These are phyloP conservation scores for Takifugu rubripes DNA, from an alignment of 2,797 vertebrate genomes.

Conservation along the genomic window DNA sequence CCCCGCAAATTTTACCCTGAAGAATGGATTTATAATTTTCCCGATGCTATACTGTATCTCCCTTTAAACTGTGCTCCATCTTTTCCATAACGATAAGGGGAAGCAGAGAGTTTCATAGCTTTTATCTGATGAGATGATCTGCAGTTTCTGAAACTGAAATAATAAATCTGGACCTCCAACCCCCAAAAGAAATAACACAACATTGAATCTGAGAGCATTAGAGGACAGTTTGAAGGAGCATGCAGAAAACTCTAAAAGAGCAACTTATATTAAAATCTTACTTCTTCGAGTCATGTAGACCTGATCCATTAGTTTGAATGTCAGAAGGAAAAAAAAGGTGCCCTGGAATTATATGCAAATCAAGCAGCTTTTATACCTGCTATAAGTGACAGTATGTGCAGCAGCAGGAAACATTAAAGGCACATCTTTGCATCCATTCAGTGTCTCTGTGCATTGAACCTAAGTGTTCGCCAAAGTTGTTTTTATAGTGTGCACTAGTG, in stretches of 20 bases:
- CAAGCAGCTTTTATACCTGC: constrained; percentile 56
- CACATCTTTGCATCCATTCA: constrained; percentile 40
- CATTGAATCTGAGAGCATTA: constrained; percentile 7
- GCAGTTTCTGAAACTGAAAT: constrained; percentile 41
- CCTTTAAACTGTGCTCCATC: constrained; percentile 62
- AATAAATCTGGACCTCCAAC: constrained; percentile 51
- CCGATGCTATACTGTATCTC: constrained; percentile 57
- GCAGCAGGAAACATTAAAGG: constrained; percentile 56
- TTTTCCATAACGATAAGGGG: constrained; percentile 61
- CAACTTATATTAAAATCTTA: constrained; percentile 10
- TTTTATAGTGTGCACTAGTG: constrained; percentile 47
- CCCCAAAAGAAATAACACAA: constrained; percentile 22
- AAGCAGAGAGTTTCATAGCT: constrained; percentile 48
- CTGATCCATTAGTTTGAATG: constrained; percentile 7
- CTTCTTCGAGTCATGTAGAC: constrained; percentile 24
- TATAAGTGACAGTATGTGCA: constrained; percentile 31
- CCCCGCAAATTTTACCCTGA: constrained; percentile 62
- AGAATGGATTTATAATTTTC: constrained; percentile 72
- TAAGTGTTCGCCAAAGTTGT: constrained; percentile 45
- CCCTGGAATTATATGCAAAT: constrained; percentile 35
- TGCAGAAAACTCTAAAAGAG: constrained; percentile 1
- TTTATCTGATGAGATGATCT: constrained; percentile 68
- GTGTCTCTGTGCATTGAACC: constrained; percentile 42
- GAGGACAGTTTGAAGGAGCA: constrained; percentile 17
- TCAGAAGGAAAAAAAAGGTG: constrained; percentile 18